Conservation (phyloP, 2,113 vertebrate species). For the Oxyura jamaicensis region DNA sequence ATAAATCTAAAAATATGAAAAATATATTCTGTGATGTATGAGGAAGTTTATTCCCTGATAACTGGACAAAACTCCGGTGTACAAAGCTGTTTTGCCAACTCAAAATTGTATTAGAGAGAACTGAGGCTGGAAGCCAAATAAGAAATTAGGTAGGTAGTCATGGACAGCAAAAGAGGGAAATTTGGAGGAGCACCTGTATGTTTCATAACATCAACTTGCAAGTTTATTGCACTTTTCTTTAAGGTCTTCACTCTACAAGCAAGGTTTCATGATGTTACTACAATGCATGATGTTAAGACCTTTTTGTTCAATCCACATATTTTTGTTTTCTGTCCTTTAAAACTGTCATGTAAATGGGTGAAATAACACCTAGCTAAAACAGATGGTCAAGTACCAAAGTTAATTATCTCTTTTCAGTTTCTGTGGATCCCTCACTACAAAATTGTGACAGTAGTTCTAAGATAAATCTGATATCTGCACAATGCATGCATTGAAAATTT, state of each 20-base stretch:
- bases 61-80: background rate
- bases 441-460: constrained; percentile 12
- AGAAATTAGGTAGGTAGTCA: background rate
- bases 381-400: constrained; percentile 24
- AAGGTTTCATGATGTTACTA: background rate
- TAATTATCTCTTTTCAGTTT: constrained; percentile 13
- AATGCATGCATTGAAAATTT: background rate
- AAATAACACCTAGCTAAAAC: constrained; percentile 41
- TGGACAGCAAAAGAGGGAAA: rapidly evolving
- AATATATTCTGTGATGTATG: background rate
- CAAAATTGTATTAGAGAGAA: background rate
- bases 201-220: background rate
- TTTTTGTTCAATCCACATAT: background rate
- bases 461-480: background rate
- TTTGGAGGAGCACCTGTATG: background rate
- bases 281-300: background rate
- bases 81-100: background rate
- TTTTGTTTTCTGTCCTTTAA: background rate
- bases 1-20: background rate
- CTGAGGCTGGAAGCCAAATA: background rate
- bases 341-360: constrained; percentile 16
- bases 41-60: background rate
- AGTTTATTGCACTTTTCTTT: background rate
- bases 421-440: background rate
- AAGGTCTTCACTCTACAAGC: background rate